Percentiles rank a stretch among this genome's conserved stretches.
These are phyloP conservation scores for Megalops atlanticus DNA, from an alignment of 2,113 vertebrate species.

Conservation along the genomic window DNA sequence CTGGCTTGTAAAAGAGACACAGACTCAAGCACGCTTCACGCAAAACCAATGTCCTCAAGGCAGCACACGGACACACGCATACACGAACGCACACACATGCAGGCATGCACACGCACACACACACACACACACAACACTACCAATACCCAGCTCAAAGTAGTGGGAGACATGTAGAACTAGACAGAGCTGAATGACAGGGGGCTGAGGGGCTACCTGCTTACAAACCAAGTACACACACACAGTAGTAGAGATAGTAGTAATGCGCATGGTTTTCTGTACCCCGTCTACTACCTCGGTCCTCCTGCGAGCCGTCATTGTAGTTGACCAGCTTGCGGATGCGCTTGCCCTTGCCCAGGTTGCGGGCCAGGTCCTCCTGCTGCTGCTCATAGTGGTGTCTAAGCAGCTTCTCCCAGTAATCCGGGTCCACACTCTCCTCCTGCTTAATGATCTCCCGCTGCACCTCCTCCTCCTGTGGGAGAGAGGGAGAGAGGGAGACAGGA, in stretches of 20 bases:
- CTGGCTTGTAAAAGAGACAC: background rate
- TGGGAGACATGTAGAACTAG: no score
- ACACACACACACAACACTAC: conserved; percentile 21
- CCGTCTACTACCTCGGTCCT: conserved; percentile 93
- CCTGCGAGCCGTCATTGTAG: conserved; percentile 97
- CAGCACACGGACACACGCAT: conserved; percentile 14
- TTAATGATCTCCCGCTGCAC: conserved; percentile 97
- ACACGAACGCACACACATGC: background rate
- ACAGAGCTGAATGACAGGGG: no score
- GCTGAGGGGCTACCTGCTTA: no score
- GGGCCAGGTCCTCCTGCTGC: conserved; percentile 94
- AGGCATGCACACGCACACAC: background rate
- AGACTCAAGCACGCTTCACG: conserved; percentile 16
- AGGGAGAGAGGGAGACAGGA: background rate
- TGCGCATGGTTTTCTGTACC: conserved; percentile 69
- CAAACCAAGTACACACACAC: background rate
- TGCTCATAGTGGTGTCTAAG: conserved; percentile 97
- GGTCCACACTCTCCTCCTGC: conserved; percentile 96
- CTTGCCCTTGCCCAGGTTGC: conserved; percentile 97
- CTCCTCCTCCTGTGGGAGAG: conserved; percentile 83
- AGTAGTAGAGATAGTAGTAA: conserved; percentile 46
- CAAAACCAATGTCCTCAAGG: no score
- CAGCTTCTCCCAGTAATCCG: conserved; percentile 98
- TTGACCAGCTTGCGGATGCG: conserved; percentile 97
- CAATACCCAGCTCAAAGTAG: no score